Percentiles rank a stretch among this genome's conserved stretches.
These are phyloP conservation scores for Sebastes trivittatus DNA, from an alignment of 2,797 vertebrate genomes.

Conservation along the genomic window DNA sequence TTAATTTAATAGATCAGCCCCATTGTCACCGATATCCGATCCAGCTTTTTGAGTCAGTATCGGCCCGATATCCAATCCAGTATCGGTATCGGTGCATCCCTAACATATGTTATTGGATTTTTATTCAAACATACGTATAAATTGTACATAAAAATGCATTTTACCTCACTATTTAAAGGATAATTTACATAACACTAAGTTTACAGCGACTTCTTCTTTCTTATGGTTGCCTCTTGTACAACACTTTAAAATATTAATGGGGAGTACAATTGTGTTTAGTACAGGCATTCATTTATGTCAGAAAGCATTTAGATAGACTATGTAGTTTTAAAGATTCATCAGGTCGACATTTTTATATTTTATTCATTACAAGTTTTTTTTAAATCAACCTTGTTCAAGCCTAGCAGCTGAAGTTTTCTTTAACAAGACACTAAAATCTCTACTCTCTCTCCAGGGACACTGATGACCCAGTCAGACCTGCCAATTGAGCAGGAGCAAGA, in stretches of 20 bases:
- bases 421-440: constrained; percentile 11
- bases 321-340: background rate
- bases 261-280: background rate
- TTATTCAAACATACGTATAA: background rate
- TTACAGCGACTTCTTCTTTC: background rate
- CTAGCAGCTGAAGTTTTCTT: background rate
- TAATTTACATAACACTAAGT: background rate
- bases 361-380: background rate
- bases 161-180: background rate
- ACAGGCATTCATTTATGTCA: background rate
- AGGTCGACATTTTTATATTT: background rate
- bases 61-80: no score
- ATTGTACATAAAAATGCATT: background rate
- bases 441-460: background rate
- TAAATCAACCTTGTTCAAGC: background rate
- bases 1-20: no score
- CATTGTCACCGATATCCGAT: background rate
- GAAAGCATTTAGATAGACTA: background rate
- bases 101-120: background rate
- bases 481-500: background rate
- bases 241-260: background rate
- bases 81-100: no score
- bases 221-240: background rate
- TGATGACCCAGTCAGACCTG: constrained; percentile 18
- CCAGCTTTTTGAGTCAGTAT: background rate